Base-by-base conservation (phyloP, 2,888 invertebrate genomes). In the Epinotia ramella region DNA sequence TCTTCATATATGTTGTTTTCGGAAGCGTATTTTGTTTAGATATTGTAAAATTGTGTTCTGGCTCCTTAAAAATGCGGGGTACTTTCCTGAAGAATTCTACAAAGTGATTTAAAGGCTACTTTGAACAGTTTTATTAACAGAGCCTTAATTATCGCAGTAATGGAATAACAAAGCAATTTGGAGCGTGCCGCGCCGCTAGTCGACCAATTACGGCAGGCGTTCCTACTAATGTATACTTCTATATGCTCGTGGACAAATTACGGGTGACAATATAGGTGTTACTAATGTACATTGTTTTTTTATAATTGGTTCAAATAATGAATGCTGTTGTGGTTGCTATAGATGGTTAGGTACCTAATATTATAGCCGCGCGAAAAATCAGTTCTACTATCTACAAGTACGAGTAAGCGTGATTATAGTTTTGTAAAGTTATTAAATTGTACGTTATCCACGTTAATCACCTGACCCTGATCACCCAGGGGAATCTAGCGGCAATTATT, bases 151-250 rank as follows among this genome's bases (percentile, higher is more conserved):
- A 69, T 64, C 65, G n/a, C 20, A 16, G 63, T 74, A 74, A 74
- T 74, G 74, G 69, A 74, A 74, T 74, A 74, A 74, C 74, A 65
- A 62, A 69, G 74, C 69, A 74, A 74, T 74, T 69, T 69, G 7
- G 53, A 13, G 33, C 63, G 69, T 65, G 64, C 62, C 46, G 44
- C 33, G 33, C 16, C 71, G 62, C 28, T 64, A 62, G 49, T 53
- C 69, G 74, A 70, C 74, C 69, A 74, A 73, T 73, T 73, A 73
- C 44, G 11, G n/a, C 53, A 53, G 67, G 62, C 67, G 62, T 44
- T 16, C n/a, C 57, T 3, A 67, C 66, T 60, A 67, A 60, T 40
- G 53, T 60, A 24, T 9, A 46, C n/a, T 60, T 69, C 12, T 46
- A 69, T 69, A 24, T 59, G 59, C 46, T n/a, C 44, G 24, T 28